Conservation (phyloP, 1,140 invertebrate species). For the Pararge aegeria region DNA sequence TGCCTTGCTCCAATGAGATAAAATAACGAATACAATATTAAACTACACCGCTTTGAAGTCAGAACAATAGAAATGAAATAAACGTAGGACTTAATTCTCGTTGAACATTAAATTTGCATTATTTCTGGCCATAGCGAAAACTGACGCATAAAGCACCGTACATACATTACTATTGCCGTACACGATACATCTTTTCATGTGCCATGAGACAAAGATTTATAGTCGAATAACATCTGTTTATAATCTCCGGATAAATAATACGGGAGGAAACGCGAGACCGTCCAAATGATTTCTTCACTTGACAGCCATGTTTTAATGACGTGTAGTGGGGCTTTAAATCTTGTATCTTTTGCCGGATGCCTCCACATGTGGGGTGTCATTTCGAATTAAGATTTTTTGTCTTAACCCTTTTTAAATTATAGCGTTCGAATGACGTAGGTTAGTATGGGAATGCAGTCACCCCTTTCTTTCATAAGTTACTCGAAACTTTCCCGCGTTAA, state of each 20-base stretch:
- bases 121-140: background rate
- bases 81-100: background rate
- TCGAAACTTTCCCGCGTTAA: conserved; percentile 5
- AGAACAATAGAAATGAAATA: background rate
- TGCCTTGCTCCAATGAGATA: too few relatives aligned
- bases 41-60: too few relatives aligned
- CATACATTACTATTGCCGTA: background rate
- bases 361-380: conserved; percentile 68
- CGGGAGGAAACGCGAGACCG: conserved; percentile 48
- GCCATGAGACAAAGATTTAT: conserved; percentile 61
- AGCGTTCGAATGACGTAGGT: conserved; percentile 51
- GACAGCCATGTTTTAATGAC: conserved; percentile 61
- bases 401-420: conserved; percentile 69
- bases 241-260: conserved; percentile 67
- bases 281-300: conserved; percentile 52
- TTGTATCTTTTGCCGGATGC: conserved; percentile 57
- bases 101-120: background rate
- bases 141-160: background rate
- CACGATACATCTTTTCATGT: conserved; percentile 7
- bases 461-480: conserved; percentile 32
- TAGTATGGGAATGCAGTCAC: conserved; percentile 54
- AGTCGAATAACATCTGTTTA: conserved; percentile 63
- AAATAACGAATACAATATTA: too few relatives aligned
- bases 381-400: conserved; percentile 68
- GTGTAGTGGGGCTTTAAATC: conserved; percentile 43